phyloP scores from a whole-genome alignment of 2,797 vertebrate genomes.

The Muscicapa comitata region DNA sequence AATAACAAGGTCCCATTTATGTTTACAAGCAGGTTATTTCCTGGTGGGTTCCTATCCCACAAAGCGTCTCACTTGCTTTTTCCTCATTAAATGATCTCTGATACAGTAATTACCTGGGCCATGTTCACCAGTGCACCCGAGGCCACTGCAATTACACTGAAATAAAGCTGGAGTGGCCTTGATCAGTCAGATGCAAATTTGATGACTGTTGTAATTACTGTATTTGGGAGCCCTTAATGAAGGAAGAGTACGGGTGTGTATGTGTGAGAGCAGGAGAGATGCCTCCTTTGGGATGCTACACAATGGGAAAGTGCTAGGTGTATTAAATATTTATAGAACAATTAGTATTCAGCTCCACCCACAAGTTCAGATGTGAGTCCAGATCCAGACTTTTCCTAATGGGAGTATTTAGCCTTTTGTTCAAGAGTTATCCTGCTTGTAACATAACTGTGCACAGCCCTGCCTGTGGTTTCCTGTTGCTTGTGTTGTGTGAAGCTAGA shows the following conservation, averaged over 20 bases:
- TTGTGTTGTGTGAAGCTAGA: neutral
- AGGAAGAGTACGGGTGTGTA: neutral
- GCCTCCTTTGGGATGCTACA: neutral
- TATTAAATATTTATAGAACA: slow-evolving; percentile 37
- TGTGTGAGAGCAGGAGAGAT: neutral
- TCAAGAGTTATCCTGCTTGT: neutral
- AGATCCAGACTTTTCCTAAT: neutral
- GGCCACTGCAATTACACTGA: neutral
- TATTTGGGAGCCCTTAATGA: slow-evolving; percentile 10
- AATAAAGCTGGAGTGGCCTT: neutral
- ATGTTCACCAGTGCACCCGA: neutral
- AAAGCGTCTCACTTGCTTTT: neutral
- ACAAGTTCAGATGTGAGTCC: neutral
- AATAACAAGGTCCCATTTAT: neutral
- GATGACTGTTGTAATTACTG: neutral
- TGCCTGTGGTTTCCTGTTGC: neutral
- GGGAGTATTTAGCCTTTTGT: neutral
- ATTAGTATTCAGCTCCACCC: slow-evolving; percentile 15
- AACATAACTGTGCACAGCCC: neutral
- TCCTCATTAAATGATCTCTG: neutral
- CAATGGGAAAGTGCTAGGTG: neutral
- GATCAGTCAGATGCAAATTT: neutral
- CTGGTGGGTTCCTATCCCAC: neutral
- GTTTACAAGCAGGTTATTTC: neutral
- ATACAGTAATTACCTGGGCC: neutral